Percentiles rank a stretch among this genome's conserved stretches.
Evolutionary conservation across 2,113 vertebrate genomes (phyloP).

Genomic region (Genyomyrus donnyi): DNA sequence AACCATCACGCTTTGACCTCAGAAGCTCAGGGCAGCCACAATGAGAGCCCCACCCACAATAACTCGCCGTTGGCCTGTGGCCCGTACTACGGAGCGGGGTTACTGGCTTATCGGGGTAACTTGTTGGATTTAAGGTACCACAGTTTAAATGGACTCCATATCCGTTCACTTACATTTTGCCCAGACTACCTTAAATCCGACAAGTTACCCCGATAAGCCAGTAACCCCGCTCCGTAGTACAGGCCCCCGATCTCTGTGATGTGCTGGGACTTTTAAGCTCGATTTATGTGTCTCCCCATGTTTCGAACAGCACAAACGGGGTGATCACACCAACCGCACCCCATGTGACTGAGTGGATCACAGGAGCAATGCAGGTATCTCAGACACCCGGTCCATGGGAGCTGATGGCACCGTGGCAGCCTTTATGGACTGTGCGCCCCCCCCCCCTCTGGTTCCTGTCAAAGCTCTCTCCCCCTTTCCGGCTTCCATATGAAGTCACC

Average conservation of each 20-base stretch:
- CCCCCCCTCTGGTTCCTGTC: slow-evolving; percentile 58
- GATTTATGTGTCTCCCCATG: not conserved
- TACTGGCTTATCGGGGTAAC: no score
- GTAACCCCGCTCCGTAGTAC: no score
- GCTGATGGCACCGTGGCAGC: slow-evolving; percentile 65
- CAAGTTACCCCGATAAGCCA: no score
- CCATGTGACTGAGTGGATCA: not conserved
- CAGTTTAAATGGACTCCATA: no score
- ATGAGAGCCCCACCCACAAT: no score
- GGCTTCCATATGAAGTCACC: slow-evolving; percentile 75
- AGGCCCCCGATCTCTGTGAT: not conserved
- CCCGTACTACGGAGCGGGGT: no score
- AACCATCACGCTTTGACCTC: no score
- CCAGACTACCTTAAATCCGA: no score
- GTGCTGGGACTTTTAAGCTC: not conserved
- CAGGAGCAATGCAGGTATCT: slow-evolving; percentile 58
- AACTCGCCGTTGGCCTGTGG: no score
- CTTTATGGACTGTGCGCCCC: slow-evolving; percentile 69
- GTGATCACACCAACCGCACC: not conserved
- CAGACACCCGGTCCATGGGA: slow-evolving; percentile 60
- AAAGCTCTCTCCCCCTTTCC: slow-evolving; percentile 57
- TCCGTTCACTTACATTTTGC: no score
- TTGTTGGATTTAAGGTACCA: no score
- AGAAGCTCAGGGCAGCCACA: no score
- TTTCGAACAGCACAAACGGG: not conserved